Evolutionary conservation across 2,888 invertebrate species (phyloP).

Genomic region (Bugulina stolonifera): DNA sequence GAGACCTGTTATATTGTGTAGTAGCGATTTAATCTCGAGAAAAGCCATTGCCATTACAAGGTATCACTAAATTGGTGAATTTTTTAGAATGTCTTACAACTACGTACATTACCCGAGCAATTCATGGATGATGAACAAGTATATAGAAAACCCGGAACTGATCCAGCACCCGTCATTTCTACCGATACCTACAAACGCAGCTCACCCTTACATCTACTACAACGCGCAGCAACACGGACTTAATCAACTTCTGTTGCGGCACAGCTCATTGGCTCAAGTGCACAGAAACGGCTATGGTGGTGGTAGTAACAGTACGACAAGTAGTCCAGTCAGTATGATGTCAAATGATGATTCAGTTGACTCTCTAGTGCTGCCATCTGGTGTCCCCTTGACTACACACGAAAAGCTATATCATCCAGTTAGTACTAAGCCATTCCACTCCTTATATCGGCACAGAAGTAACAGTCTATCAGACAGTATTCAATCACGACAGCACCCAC

Average conservation of each 20-base stretch:
- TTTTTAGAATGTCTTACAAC: not conserved
- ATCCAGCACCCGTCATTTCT: not conserved
- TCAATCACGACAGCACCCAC: not conserved
- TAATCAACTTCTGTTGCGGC: not conserved
- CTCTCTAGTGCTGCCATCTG: not conserved
- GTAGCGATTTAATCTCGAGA: no score
- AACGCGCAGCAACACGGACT: not conserved
- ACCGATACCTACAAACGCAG: not conserved
- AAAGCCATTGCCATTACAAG: no score
- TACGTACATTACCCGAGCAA: not conserved
- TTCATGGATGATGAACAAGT: not conserved
- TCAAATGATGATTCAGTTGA: not conserved
- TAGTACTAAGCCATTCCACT: not conserved
- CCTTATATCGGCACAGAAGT: not conserved
- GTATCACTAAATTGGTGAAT: no score
- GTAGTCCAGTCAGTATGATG: not conserved
- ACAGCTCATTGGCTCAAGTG: not conserved
- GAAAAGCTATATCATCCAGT: not conserved
- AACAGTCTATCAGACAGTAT: not conserved
- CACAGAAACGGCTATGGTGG: not conserved
- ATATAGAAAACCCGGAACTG: not conserved
- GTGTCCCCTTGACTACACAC: not conserved
- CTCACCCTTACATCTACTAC: not conserved
- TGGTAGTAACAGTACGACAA: constrained; percentile 1
- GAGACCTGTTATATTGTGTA: no score